A percentile compares a stretch with the other conserved stretches of the same genome.
Conservation (phyloP, 2,113 vertebrate genomes). For the Stigmatopora argus region DNA sequence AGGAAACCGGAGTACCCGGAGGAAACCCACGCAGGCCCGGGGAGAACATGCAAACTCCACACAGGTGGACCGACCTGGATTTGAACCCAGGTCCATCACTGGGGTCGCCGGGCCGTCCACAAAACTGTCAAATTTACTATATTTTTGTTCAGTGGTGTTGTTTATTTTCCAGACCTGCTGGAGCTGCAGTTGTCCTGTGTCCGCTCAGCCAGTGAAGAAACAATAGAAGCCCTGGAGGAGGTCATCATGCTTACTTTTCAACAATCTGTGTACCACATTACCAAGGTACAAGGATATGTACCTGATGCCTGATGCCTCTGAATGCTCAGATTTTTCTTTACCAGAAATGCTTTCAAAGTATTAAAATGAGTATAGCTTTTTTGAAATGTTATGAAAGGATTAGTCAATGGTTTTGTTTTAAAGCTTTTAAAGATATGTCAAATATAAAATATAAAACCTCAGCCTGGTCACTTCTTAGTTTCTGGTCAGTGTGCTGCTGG, state of each 20-base stretch:
- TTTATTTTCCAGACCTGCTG: slow-evolving; percentile 48
- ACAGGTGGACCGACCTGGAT: too few relatives aligned
- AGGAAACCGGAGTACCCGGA: too few relatives aligned
- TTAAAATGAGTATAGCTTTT: too few relatives aligned
- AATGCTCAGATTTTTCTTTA: background rate
- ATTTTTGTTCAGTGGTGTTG: slow-evolving; percentile 1
- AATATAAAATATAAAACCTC: background rate
- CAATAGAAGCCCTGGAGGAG: slow-evolving; percentile 71
- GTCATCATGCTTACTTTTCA: slow-evolving; percentile 77
- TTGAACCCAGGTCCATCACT: too few relatives aligned
- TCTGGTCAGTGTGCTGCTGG: background rate
- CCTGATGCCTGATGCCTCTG: background rate
- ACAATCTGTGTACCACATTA: slow-evolving; percentile 78
- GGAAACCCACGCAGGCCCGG: too few relatives aligned
- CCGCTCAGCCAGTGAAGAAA: slow-evolving; percentile 67
- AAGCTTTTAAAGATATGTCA: too few relatives aligned
- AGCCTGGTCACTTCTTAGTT: background rate
- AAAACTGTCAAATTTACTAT: background rate
- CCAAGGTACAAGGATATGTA: slow-evolving; percentile 62
- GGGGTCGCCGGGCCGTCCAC: too few relatives aligned
- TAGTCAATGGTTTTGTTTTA: too few relatives aligned
- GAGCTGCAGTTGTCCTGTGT: slow-evolving; percentile 57
- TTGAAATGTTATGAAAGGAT: too few relatives aligned
- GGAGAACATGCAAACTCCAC: too few relatives aligned
- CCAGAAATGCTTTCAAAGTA: too few relatives aligned